A percentile compares a stretch with the other conserved stretches of the same genome.
These are phyloP conservation scores for Emydocephalus ijimae DNA, from an alignment of 2,113 vertebrate genomes.

Conservation along the genomic window DNA sequence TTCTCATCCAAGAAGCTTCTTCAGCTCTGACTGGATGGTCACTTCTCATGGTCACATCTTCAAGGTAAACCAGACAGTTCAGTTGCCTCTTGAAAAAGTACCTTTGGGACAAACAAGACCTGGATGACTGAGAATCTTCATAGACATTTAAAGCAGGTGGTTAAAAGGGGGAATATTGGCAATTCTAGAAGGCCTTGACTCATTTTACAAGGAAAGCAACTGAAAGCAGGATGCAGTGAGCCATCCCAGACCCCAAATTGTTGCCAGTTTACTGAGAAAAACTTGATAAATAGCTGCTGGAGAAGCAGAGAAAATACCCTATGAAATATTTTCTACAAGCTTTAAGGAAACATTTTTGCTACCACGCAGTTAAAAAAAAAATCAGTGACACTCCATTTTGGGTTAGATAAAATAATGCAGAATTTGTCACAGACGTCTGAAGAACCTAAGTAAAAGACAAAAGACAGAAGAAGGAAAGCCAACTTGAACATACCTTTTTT, in stretches of 20 bases:
- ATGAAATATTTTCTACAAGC: background rate
- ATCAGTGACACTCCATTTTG: background rate
- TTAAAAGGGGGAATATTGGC: background rate
- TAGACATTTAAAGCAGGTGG: too few relatives aligned
- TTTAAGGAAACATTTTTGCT: background rate
- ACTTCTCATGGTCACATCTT: too few relatives aligned
- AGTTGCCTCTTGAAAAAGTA: too few relatives aligned
- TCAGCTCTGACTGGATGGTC: too few relatives aligned
- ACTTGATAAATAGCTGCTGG: background rate
- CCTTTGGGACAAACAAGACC: too few relatives aligned
- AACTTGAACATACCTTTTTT: conserved; percentile 73
- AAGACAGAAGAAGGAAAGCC: background rate
- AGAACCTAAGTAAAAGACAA: background rate
- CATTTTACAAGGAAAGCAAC: background rate
- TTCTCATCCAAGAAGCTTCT: too few relatives aligned
- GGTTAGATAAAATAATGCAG: background rate
- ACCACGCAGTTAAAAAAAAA: background rate
- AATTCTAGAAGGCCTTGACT: background rate
- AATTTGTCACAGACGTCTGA: background rate
- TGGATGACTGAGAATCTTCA: too few relatives aligned
- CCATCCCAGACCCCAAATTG: background rate
- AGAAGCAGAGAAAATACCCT: background rate
- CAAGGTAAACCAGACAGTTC: too few relatives aligned
- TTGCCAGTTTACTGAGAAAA: too few relatives aligned
- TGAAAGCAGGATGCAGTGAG: background rate